Base-by-base conservation (phyloP, 2,113 vertebrate genomes). In the Athene noctua region DNA sequence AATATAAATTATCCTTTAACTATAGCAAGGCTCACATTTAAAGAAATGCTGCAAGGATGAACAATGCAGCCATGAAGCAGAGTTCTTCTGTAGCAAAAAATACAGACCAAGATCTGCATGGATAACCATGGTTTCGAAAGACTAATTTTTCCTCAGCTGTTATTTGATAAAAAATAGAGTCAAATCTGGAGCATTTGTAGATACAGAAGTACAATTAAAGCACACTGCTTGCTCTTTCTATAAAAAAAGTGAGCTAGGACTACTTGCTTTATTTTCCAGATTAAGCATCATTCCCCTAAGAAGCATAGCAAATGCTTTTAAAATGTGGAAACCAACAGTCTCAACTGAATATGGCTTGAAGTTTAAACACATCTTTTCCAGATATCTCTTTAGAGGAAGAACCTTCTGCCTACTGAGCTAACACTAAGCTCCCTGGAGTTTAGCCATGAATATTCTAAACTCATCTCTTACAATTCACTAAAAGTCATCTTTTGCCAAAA, bases 1-100 rank as follows among this genome's bases (percentile, higher is more conserved):
- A 96, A 98, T 97, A 97, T 97, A 97, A 98, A 98, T 97, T 97
- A 97, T 97, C 95, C 82, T 95, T 95, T 91, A 95, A 95, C 80
- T 84, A 80, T 71, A 88, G 94, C 21, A 74, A 95, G 92, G 92
- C 88, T 96, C 85, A 84, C 88, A 47, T 83, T 94, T 94, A 92
- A 96, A 96, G 90, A 94, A 92, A 90, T 70, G 90, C 95, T 95
- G 80, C 91, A 93, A 96, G 68, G 71, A 78, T 88, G 95, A 96
- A 93, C 92, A 96, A 93, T 78, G 93, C 67, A 96, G 83, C 65
- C 88, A 92, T 67, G 90, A 88, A 94, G 75, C 73, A 79, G 74
- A 96, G 52, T 44, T 92, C 55, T 90, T 66, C 71, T 85, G 79
- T 36, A 81, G 75, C 83, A 96, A 86, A 86, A 95, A 96, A 92